These are phyloP conservation scores for Eristalinus aeneus DNA, from an alignment of 2,888 invertebrate genomes.

Conservation along the genomic window DNA sequence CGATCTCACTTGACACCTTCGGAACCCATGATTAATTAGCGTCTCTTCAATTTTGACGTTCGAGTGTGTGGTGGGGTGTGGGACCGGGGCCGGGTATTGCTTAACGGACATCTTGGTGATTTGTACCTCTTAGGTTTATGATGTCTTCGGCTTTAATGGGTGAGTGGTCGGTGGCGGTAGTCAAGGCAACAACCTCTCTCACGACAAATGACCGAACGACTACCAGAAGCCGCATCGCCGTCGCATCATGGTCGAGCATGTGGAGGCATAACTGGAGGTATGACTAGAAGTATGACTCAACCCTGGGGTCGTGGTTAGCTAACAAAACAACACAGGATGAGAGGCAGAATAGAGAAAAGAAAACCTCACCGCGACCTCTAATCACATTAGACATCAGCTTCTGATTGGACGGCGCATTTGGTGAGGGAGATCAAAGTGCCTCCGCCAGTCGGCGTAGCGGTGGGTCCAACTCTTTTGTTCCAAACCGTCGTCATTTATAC, in stretches of 20 bases:
- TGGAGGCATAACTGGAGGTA: not conserved
- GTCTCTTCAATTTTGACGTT: conserved; percentile 25
- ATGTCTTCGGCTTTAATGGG: conserved; percentile 16
- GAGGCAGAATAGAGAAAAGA: conserved; percentile 9
- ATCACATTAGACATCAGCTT: conserved; percentile 59
- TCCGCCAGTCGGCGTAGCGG: conserved; percentile 36
- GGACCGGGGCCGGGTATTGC: conserved; percentile 1
- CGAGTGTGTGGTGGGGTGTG: not conserved
- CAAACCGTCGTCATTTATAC: conserved; percentile 56
- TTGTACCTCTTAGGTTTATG: conserved; percentile 36
- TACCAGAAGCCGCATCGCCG: not conserved
- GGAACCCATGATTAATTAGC: conserved; percentile 60
- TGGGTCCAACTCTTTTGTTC: conserved; percentile 68
- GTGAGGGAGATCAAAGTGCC: conserved; percentile 54
- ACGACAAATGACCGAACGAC: conserved; percentile 25
- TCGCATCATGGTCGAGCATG: not conserved
- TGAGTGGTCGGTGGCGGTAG: not conserved
- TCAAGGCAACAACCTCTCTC: conserved; percentile 34
- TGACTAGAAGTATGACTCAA: conserved; percentile 25
- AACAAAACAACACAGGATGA: conserved; percentile 11
- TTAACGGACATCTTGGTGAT: conserved; percentile 32
- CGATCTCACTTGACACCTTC: conserved; percentile 43
- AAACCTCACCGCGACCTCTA: conserved; percentile 39
- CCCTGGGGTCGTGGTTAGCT: conserved; percentile 12
- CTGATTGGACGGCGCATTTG: conserved; percentile 52